phyloP scores from a whole-genome alignment of 2,888 invertebrate genomes.

The Nomada ferruginata region DNA sequence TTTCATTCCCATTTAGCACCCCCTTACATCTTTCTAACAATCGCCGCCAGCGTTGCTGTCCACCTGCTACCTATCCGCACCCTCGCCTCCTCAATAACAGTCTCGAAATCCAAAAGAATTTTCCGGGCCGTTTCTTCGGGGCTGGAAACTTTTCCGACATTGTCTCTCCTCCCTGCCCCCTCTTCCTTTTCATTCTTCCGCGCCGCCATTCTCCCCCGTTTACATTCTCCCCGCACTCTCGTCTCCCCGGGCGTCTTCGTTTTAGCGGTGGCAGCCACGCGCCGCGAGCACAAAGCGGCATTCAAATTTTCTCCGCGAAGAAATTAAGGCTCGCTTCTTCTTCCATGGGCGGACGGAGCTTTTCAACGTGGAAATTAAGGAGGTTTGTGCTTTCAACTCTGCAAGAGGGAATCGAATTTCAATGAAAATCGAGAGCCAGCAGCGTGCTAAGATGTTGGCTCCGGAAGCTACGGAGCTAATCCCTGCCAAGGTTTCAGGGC shows the following conservation, averaged over 20 bases:
- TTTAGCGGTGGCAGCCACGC: neutral
- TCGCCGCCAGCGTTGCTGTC: neutral
- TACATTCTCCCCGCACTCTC: neutral
- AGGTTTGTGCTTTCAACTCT: neutral
- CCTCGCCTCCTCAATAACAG: slow-evolving; percentile 5
- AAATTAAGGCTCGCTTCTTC: slow-evolving; percentile 35
- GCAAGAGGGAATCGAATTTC: slow-evolving; percentile 28
- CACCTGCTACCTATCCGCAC: neutral
- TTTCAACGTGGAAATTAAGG: slow-evolving; percentile 47
- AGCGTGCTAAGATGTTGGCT: neutral
- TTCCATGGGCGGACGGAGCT: slow-evolving; percentile 19
- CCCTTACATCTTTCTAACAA: slow-evolving; percentile 4
- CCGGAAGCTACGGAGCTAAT: slow-evolving; percentile 5
- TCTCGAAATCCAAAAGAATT: slow-evolving; percentile 49
- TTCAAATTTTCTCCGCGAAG: slow-evolving; percentile 43
- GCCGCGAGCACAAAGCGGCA: slow-evolving; percentile 45
- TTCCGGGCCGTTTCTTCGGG: slow-evolving; percentile 39
- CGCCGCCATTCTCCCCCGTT: neutral
- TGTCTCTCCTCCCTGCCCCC: neutral
- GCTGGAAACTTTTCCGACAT: slow-evolving; percentile 40
- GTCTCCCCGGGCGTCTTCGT: neutral
- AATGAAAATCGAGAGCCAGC: slow-evolving; percentile 10
- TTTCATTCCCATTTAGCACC: slow-evolving; percentile 33
- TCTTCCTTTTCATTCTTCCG: neutral
- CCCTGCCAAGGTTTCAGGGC: neutral